Conservation (phyloP, 2,888 invertebrate genomes). For the Cloeon dipterum region DNA sequence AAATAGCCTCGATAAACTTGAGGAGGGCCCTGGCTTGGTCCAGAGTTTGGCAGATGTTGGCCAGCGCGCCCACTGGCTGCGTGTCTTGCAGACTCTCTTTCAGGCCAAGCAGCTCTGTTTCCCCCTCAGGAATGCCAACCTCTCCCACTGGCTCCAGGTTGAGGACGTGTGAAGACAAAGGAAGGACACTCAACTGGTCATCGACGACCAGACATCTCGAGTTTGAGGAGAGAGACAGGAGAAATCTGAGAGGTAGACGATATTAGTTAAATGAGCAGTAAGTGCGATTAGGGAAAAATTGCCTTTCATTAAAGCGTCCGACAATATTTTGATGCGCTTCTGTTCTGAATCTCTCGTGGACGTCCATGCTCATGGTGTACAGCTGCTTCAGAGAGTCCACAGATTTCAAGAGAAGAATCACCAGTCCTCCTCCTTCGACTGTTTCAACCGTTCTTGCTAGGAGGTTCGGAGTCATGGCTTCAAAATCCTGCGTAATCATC, state of each 20-base stretch:
- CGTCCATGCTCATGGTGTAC: conserved; percentile 95
- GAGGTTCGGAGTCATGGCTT: conserved; percentile 91
- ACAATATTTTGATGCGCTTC: conserved; percentile 83
- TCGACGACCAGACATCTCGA: conserved; percentile 80
- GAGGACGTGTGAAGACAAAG: conserved; percentile 71
- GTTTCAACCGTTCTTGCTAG: conserved; percentile 94
- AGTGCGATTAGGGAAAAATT: conserved; percentile 4
- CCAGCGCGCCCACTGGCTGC: conserved; percentile 73
- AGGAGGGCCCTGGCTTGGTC: conserved; percentile 81
- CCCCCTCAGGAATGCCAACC: conserved; percentile 20
- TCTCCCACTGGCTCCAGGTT: conserved; percentile 45
- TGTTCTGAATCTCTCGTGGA: conserved; percentile 84
- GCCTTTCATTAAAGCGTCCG: conserved; percentile 87
- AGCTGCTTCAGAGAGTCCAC: conserved; percentile 78
- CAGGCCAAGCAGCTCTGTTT: conserved; percentile 42
- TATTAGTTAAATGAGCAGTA: neutral
- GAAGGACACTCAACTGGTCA: conserved; percentile 76
- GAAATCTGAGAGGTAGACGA: conserved; percentile 27
- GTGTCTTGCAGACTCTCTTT: conserved; percentile 70
- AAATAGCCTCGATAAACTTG: conserved; percentile 83
- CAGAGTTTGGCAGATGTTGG: conserved; percentile 73
- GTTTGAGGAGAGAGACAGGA: conserved; percentile 74
- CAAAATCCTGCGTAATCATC: conserved; percentile 89
- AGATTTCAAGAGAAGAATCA: conserved; percentile 67
- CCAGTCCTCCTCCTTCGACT: conserved; percentile 88